phyloP scores from a whole-genome alignment of 2,797 vertebrate species.

The Pterois miles region DNA sequence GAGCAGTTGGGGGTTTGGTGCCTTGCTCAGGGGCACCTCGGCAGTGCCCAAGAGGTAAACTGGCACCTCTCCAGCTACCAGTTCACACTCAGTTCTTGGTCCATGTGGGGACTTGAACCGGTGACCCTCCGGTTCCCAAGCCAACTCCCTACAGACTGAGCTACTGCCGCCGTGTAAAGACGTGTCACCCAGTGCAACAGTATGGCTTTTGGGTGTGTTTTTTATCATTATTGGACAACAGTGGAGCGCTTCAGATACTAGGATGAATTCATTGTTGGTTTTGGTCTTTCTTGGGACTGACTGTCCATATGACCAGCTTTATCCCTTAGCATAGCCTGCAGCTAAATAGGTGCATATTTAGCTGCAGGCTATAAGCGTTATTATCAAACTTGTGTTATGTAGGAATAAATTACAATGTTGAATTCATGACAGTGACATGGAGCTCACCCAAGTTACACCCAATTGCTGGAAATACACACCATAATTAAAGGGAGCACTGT shows the following conservation, averaged over 20 bases:
- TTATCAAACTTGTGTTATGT: background rate
- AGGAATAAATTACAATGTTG: background rate
- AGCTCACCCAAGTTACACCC: constrained; percentile 1
- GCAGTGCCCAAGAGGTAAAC: too few species aligned
- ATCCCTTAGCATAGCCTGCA: background rate
- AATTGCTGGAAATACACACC: background rate
- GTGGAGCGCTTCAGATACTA: background rate
- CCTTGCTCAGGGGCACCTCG: too few species aligned
- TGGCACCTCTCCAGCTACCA: too few species aligned
- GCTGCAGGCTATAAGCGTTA: background rate
- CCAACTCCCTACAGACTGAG: too few species aligned
- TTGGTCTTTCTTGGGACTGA: background rate
- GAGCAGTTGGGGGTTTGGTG: too few species aligned
- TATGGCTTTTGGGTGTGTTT: background rate
- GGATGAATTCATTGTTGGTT: background rate
- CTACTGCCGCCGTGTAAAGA: too few species aligned
- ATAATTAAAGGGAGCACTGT: background rate
- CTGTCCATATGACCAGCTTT: background rate
- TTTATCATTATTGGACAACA: background rate
- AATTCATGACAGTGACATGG: background rate
- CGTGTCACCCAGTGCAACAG: background rate
- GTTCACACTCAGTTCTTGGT: too few species aligned
- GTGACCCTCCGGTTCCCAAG: too few species aligned
- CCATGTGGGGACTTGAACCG: too few species aligned
- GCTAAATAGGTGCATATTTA: background rate